phyloP scores from a whole-genome alignment of 2,888 invertebrate genomes.

The Heliconius sara region DNA sequence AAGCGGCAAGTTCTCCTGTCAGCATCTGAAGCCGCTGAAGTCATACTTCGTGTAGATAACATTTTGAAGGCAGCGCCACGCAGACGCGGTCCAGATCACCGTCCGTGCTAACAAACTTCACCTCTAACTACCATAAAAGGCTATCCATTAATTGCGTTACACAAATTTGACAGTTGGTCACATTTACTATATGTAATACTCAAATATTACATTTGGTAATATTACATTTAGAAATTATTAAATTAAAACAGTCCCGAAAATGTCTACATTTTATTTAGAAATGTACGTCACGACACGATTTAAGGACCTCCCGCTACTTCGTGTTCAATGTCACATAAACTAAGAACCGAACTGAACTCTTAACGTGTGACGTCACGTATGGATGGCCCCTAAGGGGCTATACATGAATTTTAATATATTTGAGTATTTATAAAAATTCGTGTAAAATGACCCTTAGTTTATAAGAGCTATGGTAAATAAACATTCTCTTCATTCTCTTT shows the following conservation, averaged over 20 bases:
- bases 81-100: conserved; percentile 93
- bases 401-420: neutral
- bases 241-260: too few species aligned
- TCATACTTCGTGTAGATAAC: conserved; percentile 99
- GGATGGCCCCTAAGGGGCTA: conserved; percentile 2
- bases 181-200: neutral
- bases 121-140: neutral
- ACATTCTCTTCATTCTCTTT: conserved; percentile 16
- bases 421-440: neutral
- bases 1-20: conserved; percentile 97
- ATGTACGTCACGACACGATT: neutral
- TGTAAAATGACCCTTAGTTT: neutral
- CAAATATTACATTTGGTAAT: too few species aligned
- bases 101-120: conserved; percentile 86
- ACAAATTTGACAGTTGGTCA: neutral
- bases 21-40: conserved; percentile 98
- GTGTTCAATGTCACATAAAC: too few species aligned
- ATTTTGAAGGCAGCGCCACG: conserved; percentile 97
- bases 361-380: neutral
- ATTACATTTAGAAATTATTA: too few species aligned
- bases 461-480: conserved; percentile 19
- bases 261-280: too few species aligned
- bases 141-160: neutral
- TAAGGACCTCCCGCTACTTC: neutral
- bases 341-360: neutral